These are phyloP conservation scores for Laticauda laticaudata DNA, from an alignment of 2,113 vertebrate species.

Conservation along the genomic window DNA sequence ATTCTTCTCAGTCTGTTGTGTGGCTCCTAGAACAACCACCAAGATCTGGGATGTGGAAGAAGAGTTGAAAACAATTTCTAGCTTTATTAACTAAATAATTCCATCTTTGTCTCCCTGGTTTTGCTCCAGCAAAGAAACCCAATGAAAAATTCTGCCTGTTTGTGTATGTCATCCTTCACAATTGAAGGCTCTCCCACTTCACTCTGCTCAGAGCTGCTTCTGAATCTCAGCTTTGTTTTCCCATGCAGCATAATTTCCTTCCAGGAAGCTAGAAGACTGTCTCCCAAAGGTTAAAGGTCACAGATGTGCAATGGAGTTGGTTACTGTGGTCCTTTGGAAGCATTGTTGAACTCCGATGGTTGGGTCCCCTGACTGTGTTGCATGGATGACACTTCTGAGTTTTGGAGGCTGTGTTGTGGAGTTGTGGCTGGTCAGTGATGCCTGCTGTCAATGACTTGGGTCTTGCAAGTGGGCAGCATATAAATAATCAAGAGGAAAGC, in stretches of 20 bases:
- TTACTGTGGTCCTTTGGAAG: neutral
- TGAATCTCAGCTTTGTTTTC: conserved; percentile 68
- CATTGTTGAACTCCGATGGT: neutral
- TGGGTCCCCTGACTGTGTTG: neutral
- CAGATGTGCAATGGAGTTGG: neutral
- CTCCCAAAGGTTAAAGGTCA: neutral
- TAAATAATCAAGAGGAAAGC: no score
- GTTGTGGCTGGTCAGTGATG: neutral
- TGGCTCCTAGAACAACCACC: conserved; percentile 36
- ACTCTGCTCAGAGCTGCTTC: conserved; percentile 30
- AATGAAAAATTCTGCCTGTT: neutral
- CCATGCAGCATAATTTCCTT: conserved; percentile 45
- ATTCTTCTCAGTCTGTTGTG: conserved; percentile 57
- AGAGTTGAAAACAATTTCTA: conserved; percentile 32
- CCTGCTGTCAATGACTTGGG: neutral
- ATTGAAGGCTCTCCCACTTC: conserved; percentile 49
- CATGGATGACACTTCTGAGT: neutral
- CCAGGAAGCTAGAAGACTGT: conserved; percentile 39
- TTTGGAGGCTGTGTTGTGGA: neutral
- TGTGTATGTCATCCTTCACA: neutral
- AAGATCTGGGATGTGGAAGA: conserved; percentile 35
- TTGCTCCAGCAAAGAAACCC: conserved; percentile 25
- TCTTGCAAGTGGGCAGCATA: neutral
- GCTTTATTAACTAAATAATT: conserved; percentile 57
- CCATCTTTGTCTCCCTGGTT: conserved; percentile 51